A percentile compares a stretch with the other conserved stretches of the same genome.
Conservation (phyloP, 2,888 invertebrate genomes). For the Zygothrica quintamaculata region DNA sequence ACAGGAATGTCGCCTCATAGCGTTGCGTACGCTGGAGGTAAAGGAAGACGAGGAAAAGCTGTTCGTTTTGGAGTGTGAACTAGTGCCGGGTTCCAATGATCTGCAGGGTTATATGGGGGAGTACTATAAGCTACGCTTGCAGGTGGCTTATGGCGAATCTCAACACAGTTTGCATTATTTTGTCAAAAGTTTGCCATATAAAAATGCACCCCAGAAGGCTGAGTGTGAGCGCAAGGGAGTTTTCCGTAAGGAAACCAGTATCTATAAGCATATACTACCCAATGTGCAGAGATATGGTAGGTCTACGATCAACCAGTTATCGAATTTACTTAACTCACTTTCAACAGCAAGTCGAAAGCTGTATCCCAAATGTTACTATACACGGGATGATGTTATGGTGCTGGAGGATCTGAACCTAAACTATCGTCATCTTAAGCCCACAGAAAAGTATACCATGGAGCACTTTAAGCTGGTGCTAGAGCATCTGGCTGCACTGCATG, state of each 20-base stretch:
- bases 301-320: slow-evolving; percentile 32
- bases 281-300: slow-evolving; percentile 76
- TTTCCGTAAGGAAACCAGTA: slow-evolving; percentile 70
- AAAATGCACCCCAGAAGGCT: slow-evolving; percentile 66
- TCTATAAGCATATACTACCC: slow-evolving; percentile 75
- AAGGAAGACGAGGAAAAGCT: slow-evolving; percentile 39
- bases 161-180: slow-evolving; percentile 63
- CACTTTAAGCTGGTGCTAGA: slow-evolving; percentile 68
- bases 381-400: slow-evolving; percentile 74
- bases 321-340: neutral
- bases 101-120: slow-evolving; percentile 82
- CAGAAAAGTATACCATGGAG: slow-evolving; percentile 48
- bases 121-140: slow-evolving; percentile 73
- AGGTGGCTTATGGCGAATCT: slow-evolving; percentile 7
- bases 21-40: slow-evolving; percentile 56
- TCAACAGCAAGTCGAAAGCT: slow-evolving; percentile 60
- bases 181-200: slow-evolving; percentile 76
- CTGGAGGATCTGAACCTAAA: slow-evolving; percentile 72
- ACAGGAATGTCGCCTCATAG: slow-evolving; percentile 68
- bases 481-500: slow-evolving; percentile 74
- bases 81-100: slow-evolving; percentile 64
- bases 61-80: slow-evolving; percentile 41
- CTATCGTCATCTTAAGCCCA: slow-evolving; percentile 54
- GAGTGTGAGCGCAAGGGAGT: slow-evolving; percentile 78
- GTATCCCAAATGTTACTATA: slow-evolving; percentile 69